phyloP scores from a whole-genome alignment of 2,113 vertebrate genomes.

The Pelmatolapia mariae region DNA sequence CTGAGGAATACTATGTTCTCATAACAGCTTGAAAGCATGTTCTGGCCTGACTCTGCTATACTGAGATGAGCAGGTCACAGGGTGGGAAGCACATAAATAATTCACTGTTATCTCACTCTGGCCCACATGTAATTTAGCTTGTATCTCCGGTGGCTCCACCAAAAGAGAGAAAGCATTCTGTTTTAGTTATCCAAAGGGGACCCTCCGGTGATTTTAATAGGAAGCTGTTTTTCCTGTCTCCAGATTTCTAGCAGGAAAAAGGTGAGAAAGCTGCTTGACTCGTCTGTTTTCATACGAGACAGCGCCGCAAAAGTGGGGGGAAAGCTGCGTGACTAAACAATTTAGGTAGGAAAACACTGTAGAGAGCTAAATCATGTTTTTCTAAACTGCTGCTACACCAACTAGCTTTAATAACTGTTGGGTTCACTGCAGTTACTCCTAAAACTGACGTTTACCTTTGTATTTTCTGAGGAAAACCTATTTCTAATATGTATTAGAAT shows the following conservation, averaged over 20 bases:
- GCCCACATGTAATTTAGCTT: conserved; percentile 47
- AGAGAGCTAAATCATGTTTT: not conserved
- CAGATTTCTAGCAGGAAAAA: not conserved
- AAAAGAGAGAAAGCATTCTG: conserved; percentile 8
- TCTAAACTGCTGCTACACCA: not conserved
- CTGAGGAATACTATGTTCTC: conserved; percentile 20
- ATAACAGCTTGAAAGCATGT: conserved; percentile 37
- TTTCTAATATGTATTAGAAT: not conserved
- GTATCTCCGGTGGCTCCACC: conserved; percentile 20
- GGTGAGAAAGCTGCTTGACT: not conserved
- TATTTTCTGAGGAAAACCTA: not conserved
- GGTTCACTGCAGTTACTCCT: not conserved
- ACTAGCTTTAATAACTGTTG: not conserved
- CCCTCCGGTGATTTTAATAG: not conserved
- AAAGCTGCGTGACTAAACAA: not conserved
- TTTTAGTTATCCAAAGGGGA: not conserved
- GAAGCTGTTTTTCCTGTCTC: not conserved
- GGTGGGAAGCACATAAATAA: conserved; percentile 42
- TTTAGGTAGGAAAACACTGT: conserved; percentile 1
- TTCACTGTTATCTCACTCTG: conserved; percentile 44
- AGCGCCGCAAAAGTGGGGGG: not conserved
- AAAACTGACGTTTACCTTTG: not conserved
- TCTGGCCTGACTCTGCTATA: conserved; percentile 8
- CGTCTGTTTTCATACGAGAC: not conserved
- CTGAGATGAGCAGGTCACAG: not conserved